These are phyloP conservation scores for Triops cancriformis DNA, from an alignment of 1,140 invertebrate species.

Conservation along the genomic window DNA sequence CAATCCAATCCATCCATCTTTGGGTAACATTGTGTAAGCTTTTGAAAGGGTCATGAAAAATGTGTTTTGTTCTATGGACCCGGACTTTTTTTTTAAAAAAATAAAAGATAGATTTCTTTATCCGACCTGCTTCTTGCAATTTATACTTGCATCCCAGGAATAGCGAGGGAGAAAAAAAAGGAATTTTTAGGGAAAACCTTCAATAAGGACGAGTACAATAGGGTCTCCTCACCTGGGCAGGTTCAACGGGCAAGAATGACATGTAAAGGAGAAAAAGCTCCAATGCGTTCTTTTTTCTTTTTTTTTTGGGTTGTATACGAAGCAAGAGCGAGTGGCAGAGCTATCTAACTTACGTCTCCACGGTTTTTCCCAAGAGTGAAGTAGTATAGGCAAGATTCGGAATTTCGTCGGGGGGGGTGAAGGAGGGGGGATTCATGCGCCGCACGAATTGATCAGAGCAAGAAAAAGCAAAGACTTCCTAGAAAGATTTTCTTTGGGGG, in stretches of 20 bases:
- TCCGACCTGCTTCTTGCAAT: not conserved
- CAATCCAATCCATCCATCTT: not conserved
- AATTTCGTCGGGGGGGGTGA: not conserved
- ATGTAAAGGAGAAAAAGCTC: not conserved
- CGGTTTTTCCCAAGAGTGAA: not conserved
- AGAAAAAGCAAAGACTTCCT: not conserved
- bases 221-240: slow-evolving; percentile 2
- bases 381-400: slow-evolving; percentile 13
- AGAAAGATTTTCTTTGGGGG: not conserved
- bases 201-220: slow-evolving; percentile 14
- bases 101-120: not conserved
- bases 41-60: not conserved
- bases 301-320: not conserved
- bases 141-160: not conserved
- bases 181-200: not conserved
- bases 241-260: slow-evolving; percentile 8
- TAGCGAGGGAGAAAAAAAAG: not conserved
- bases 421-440: not conserved
- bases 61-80: not conserved
- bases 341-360: not conserved
- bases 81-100: not conserved
- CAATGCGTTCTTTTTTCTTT: not conserved
- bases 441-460: not conserved
- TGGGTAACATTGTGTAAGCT: not conserved
- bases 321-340: not conserved